A percentile compares a stretch with the other conserved stretches of the same genome.
Conservation (phyloP, 2,888 invertebrate genomes). For the Shargacucullia verbasci region DNA sequence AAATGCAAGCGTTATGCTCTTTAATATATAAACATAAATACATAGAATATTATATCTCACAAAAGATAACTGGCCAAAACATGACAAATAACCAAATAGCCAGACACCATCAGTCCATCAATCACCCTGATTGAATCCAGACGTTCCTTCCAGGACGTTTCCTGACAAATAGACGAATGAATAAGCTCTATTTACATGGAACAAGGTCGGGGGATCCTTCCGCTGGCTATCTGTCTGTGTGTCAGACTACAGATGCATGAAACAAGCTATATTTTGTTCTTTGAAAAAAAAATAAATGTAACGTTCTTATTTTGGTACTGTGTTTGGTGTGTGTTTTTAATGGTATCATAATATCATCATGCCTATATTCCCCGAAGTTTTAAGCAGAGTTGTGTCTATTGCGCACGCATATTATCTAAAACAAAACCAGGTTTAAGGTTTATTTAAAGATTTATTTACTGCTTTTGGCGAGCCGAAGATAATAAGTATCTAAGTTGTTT, state of each 20-base stretch:
- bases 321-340: too few species aligned
- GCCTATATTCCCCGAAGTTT: too few species aligned
- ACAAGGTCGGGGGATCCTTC: slow-evolving; percentile 27
- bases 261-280: neutral
- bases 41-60: neutral
- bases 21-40: too few species aligned
- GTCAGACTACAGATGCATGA: neutral
- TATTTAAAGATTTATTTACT: too few species aligned
- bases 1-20: too few species aligned
- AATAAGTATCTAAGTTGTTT: too few species aligned
- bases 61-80: neutral
- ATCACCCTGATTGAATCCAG: slow-evolving; percentile 16
- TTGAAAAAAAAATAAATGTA: neutral
- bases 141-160: slow-evolving; percentile 2
- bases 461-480: too few species aligned
- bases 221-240: slow-evolving; percentile 33
- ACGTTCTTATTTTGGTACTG: too few species aligned
- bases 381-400: too few species aligned
- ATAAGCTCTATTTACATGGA: slow-evolving; percentile 24
- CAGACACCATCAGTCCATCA: slow-evolving; percentile 32
- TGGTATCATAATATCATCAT: too few species aligned
- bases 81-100: neutral
- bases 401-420: too few species aligned
- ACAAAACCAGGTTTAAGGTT: too few species aligned
- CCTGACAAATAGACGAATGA: slow-evolving; percentile 25